These are phyloP conservation scores for Percina caprodes DNA, from an alignment of 2,113 vertebrate genomes.

Conservation along the genomic window DNA sequence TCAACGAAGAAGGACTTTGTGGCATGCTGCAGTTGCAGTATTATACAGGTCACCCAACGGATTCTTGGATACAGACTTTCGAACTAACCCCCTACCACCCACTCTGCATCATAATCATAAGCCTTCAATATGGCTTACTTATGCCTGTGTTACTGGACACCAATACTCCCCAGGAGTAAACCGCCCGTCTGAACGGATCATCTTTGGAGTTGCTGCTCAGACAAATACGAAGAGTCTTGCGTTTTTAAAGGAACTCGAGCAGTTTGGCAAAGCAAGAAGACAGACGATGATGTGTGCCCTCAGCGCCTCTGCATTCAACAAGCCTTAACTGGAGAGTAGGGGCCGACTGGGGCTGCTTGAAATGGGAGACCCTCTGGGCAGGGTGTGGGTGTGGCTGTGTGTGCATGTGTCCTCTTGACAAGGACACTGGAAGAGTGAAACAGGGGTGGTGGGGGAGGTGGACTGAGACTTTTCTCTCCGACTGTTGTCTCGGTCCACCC, in stretches of 20 bases:
- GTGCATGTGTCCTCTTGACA: constrained; percentile 42
- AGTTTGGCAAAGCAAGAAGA: constrained; percentile 28
- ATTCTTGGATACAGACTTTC: constrained; percentile 18
- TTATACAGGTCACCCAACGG: constrained; percentile 30
- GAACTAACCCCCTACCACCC: constrained; percentile 13
- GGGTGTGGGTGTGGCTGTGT: constrained; percentile 1
- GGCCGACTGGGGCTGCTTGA: constrained; percentile 30
- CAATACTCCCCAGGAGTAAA: constrained; percentile 28
- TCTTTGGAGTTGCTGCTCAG: constrained; percentile 16
- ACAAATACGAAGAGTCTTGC: not conserved
- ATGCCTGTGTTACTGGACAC: constrained; percentile 33
- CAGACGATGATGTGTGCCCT: not conserved
- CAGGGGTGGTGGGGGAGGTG: constrained; percentile 2
- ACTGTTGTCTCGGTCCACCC: too few species aligned
- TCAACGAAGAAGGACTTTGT: not conserved
- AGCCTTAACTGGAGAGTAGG: constrained; percentile 13
- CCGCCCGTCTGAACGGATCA: constrained; percentile 35
- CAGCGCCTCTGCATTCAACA: not conserved
- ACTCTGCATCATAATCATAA: constrained; percentile 45
- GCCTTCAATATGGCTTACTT: constrained; percentile 50
- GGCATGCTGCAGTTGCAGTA: not conserved
- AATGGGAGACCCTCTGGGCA: constrained; percentile 68
- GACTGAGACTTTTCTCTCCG: not conserved
- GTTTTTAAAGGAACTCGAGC: constrained; percentile 19
- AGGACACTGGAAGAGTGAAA: constrained; percentile 42